Percentiles rank a stretch among this genome's conserved stretches.
These are phyloP conservation scores for Archivesica marissinica DNA, from an alignment of 1,140 invertebrate species.

Conservation along the genomic window DNA sequence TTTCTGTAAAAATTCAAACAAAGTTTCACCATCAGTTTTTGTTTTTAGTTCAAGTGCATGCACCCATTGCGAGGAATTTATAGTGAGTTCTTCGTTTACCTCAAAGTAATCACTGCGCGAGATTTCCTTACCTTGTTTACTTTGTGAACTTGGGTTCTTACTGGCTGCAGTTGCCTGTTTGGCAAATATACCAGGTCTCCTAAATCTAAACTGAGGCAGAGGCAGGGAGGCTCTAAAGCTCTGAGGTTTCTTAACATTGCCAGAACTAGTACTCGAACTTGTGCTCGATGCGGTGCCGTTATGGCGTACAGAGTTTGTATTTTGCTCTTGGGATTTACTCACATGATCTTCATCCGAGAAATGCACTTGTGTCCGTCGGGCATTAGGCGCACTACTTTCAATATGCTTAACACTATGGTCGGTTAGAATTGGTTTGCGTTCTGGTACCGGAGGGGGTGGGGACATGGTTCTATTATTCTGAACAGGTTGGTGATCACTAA, in stretches of 20 bases:
- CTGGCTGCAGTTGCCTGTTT: neutral
- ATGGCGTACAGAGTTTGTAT: slow-evolving; percentile 21
- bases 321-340: slow-evolving; percentile 58
- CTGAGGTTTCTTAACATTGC: slow-evolving; percentile 55
- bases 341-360: slow-evolving; percentile 60
- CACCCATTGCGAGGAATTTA: slow-evolving; percentile 21
- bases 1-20: slow-evolving; percentile 68
- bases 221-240: slow-evolving; percentile 60
- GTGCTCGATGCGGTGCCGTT: slow-evolving; percentile 42
- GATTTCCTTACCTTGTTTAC: slow-evolving; percentile 62
- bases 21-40: slow-evolving; percentile 64
- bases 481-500: slow-evolving; percentile 53
- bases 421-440: slow-evolving; percentile 50
- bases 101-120: slow-evolving; percentile 2
- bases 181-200: slow-evolving; percentile 43
- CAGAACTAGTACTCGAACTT: slow-evolving; percentile 31
- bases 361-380: slow-evolving; percentile 53
- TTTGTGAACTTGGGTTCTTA: slow-evolving; percentile 17
- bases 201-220: slow-evolving; percentile 60
- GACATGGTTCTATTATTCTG: slow-evolving; percentile 30
- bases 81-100: slow-evolving; percentile 1
- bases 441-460: slow-evolving; percentile 40
- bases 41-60: slow-evolving; percentile 54
- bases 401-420: slow-evolving; percentile 24
- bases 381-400: neutral